phyloP scores from a whole-genome alignment of 2,797 vertebrate genomes.

The Serranus cabrilla region DNA sequence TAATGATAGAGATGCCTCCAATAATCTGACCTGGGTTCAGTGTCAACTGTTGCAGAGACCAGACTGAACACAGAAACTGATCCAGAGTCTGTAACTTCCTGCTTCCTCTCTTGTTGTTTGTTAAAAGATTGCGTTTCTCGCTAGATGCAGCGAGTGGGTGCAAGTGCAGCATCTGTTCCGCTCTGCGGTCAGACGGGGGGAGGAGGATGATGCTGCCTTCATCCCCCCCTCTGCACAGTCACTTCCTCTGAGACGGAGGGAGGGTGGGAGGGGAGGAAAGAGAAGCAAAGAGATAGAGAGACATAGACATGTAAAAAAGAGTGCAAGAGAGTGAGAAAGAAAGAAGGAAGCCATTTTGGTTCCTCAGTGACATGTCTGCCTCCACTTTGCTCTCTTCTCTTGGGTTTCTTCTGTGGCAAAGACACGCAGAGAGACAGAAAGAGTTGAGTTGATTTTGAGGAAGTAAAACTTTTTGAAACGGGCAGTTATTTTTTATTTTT shows the following conservation, averaged over 20 bases:
- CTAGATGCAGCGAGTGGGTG: slow-evolving; percentile 50
- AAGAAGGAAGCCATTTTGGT: slow-evolving; percentile 71
- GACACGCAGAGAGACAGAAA: background rate
- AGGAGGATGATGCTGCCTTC: slow-evolving; percentile 26
- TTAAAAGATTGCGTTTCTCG: background rate
- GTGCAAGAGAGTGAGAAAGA: slow-evolving; percentile 26
- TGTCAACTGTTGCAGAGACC: no score
- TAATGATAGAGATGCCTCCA: no score
- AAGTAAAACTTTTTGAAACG: slow-evolving; percentile 39
- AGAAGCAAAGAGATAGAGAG: slow-evolving; percentile 18
- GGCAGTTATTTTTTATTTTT: slow-evolving; percentile 4
- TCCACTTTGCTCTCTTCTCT: background rate
- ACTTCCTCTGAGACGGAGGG: slow-evolving; percentile 68
- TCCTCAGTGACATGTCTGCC: slow-evolving; percentile 7
- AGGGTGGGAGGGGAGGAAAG: slow-evolving; percentile 11
- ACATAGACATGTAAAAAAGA: slow-evolving; percentile 1
- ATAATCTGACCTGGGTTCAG: no score
- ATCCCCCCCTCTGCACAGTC: slow-evolving; percentile 39
- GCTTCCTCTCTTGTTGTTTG: background rate
- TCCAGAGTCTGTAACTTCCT: background rate
- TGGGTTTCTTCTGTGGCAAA: background rate
- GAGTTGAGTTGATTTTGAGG: slow-evolving; percentile 4
- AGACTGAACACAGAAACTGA: slow-evolving; percentile 16
- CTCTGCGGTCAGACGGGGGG: slow-evolving; percentile 63
- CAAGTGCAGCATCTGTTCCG: slow-evolving; percentile 59